Percentiles rank a stretch among this genome's conserved stretches.
These are phyloP conservation scores for Eunapius fragilis DNA, from an alignment of 37 sponge, comb jelly and placozoan genomes.

Conservation along the genomic window DNA sequence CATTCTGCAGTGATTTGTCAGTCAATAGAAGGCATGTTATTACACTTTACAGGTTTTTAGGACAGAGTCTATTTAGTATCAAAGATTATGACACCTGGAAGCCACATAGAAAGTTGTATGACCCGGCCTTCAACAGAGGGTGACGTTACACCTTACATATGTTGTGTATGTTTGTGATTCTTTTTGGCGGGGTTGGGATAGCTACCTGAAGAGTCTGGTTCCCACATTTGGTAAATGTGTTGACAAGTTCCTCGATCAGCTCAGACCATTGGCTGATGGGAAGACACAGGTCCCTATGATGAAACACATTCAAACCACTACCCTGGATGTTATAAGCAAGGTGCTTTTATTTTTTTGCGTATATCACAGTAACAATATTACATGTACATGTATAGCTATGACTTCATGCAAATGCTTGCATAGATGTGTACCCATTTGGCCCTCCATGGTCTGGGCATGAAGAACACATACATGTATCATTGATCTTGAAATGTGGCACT, in stretches of 20 bases:
- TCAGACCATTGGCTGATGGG: conserved; percentile 7
- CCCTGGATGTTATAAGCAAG: conserved; percentile 1
- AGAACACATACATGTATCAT: no score
- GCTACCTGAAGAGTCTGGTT: background rate
- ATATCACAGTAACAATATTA: no score
- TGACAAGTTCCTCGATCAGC: background rate
- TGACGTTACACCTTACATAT: no score
- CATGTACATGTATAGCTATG: no score
- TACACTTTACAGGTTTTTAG: background rate
- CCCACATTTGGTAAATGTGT: background rate
- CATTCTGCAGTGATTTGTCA: no score
- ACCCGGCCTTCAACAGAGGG: conserved; percentile 15
- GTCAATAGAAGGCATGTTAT: no score
- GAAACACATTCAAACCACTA: background rate
- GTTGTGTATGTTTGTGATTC: no score
- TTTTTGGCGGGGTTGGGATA: no score
- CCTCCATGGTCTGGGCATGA: no score
- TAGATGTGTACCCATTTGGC: no score
- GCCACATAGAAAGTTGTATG: background rate
- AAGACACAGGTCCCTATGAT: conserved; percentile 2
- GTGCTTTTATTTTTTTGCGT: background rate
- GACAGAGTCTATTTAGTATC: background rate
- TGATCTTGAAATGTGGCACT: no score
- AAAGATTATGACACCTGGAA: conserved; percentile 19
- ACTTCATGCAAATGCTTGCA: no score